Evolutionary conservation across 2,797 vertebrate genomes (phyloP).

Genomic region (Hemibagrus guttatus): DNA sequence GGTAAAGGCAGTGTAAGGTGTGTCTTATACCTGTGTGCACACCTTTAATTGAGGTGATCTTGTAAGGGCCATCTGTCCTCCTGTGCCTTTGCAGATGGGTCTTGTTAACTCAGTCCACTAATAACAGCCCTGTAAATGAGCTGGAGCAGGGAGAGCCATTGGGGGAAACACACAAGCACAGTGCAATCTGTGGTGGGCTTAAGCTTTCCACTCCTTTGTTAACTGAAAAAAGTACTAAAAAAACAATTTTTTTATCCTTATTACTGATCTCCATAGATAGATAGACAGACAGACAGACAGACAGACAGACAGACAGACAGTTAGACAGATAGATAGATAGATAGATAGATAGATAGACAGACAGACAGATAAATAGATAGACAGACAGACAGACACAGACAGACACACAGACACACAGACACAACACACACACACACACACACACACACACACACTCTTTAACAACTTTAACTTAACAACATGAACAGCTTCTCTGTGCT

Average conservation of each 20-base stretch:
- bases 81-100: conserved; percentile 69
- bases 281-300: background rate
- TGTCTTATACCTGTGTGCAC: conserved; percentile 47
- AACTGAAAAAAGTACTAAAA: background rate
- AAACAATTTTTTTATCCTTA: background rate
- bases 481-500: background rate
- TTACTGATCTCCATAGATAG: background rate
- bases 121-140: conserved; percentile 77
- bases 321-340: background rate
- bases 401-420: background rate
- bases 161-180: conserved; percentile 44
- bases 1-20: conserved; percentile 46
- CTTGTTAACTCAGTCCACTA: conserved; percentile 68
- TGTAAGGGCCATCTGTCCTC: conserved; percentile 71
- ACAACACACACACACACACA: background rate
- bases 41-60: conserved; percentile 56
- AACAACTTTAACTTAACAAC: background rate
- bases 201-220: conserved; percentile 39
- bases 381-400: too few species aligned
- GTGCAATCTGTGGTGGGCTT: conserved; percentile 47
- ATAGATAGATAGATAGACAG: background rate
- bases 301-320: background rate
- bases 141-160: conserved; percentile 51
- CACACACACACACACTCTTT: background rate
- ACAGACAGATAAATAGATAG: background rate